Evolutionary conservation across 2,797 vertebrate genomes (phyloP).

Genomic region (Schizopygopsis pylzovi): DNA sequence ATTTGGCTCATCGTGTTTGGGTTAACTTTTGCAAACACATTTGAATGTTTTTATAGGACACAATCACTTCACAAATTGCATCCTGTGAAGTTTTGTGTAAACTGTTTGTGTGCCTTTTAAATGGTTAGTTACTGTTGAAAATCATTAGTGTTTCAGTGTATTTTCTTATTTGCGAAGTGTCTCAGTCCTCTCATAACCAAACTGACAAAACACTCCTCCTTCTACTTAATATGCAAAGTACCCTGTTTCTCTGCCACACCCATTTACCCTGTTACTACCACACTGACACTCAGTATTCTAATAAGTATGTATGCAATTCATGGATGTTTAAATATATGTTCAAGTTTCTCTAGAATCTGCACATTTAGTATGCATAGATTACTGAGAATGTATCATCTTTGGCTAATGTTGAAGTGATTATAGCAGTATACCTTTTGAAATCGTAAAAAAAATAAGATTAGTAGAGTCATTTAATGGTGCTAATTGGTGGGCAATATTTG

Average conservation of each 20-base stretch:
- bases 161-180: not conserved
- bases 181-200: not conserved
- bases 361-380: not conserved
- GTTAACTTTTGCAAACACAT: not conserved
- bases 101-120: not conserved
- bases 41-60: not conserved
- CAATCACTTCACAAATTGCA: not conserved
- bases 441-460: not conserved
- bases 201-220: conserved; percentile 21
- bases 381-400: not conserved
- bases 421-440: not conserved
- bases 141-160: not conserved
- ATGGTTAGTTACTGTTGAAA: not conserved
- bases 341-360: not conserved
- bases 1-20: not conserved
- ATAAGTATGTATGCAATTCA: not conserved
- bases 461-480: no score
- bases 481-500: not conserved
- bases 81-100: not conserved
- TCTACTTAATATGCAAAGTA: conserved; percentile 39
- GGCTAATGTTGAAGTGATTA: not conserved
- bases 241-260: not conserved
- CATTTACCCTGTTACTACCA: not conserved
- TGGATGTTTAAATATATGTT: not conserved
- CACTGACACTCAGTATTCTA: not conserved